phyloP scores from a whole-genome alignment of 1,140 invertebrate genomes.

The Trypoxylus dichotomus region DNA sequence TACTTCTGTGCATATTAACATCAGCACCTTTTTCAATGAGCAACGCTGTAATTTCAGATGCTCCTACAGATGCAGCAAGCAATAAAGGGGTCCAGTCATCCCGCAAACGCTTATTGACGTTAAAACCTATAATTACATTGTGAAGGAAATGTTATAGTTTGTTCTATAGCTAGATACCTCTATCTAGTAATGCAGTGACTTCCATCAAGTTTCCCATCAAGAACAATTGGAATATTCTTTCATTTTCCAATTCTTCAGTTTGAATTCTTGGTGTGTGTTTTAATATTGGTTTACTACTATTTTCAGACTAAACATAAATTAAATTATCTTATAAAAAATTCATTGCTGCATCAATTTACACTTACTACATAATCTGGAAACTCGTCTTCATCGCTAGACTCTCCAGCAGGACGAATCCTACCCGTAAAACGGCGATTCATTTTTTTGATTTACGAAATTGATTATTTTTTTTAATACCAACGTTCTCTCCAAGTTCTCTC shows the following conservation, averaged over 20 bases:
- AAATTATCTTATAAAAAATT: not conserved
- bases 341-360: not conserved
- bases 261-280: not conserved
- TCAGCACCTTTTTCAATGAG: constrained; percentile 43
- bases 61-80: constrained; percentile 41
- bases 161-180: constrained; percentile 31
- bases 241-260: constrained; percentile 25
- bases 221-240: constrained; percentile 29
- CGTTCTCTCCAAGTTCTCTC: not conserved
- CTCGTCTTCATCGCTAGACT: constrained; percentile 40
- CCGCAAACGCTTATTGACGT: constrained; percentile 40
- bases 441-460: not conserved
- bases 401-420: constrained; percentile 34
- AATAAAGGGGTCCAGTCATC: constrained; percentile 46
- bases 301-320: constrained; percentile 26
- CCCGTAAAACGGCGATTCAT: not conserved
- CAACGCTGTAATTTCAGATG: constrained; percentile 38
- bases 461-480: not conserved
- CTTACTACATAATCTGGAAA: constrained; percentile 31
- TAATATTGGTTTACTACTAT: not conserved
- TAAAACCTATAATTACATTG: constrained; percentile 33
- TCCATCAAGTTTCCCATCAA: constrained; percentile 26
- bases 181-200: constrained; percentile 34
- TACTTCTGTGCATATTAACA: constrained; percentile 44
- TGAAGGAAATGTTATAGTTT: not conserved